Evolutionary conservation across 2,113 vertebrate genomes (phyloP).

Genomic region (Triplophysa siluroides): DNA sequence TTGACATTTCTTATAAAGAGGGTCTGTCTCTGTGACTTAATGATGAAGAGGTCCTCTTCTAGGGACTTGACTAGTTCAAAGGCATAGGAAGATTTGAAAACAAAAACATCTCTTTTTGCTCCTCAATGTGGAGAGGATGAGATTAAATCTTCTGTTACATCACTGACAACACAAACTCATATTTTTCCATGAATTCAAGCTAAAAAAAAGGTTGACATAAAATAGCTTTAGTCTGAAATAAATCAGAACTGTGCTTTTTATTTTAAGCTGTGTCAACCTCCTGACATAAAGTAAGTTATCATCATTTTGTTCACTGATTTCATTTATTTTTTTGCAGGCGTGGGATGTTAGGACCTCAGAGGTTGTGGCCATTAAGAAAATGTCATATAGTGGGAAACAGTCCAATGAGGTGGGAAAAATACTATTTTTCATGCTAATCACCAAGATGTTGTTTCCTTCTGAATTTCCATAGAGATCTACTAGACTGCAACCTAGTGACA

Average conservation of each 20-base stretch:
- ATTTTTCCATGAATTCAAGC: no score
- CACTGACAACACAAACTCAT: no score
- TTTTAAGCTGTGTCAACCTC: not conserved
- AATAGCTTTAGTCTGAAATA: no score
- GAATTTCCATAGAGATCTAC: not conserved
- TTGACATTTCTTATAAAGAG: no score
- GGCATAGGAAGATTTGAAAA: no score
- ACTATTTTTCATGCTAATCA: not conserved
- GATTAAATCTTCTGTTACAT: no score
- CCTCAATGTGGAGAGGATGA: no score
- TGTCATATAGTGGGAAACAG: constrained; percentile 99
- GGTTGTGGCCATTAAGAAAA: constrained; percentile 99
- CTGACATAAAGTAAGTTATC: not conserved
- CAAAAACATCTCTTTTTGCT: no score
- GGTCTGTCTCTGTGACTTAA: no score
- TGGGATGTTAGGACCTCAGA: constrained; percentile 95
- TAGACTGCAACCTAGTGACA: not conserved
- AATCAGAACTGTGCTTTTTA: not conserved
- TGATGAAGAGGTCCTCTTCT: no score
- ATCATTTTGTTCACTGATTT: not conserved
- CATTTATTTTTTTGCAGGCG: constrained; percentile 75
- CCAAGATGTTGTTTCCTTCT: not conserved
- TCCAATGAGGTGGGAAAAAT: constrained; percentile 86
- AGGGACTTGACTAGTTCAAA: no score
- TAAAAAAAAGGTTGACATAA: no score